phyloP scores from a whole-genome alignment of 1,140 invertebrate species.

The Formica selysi region DNA sequence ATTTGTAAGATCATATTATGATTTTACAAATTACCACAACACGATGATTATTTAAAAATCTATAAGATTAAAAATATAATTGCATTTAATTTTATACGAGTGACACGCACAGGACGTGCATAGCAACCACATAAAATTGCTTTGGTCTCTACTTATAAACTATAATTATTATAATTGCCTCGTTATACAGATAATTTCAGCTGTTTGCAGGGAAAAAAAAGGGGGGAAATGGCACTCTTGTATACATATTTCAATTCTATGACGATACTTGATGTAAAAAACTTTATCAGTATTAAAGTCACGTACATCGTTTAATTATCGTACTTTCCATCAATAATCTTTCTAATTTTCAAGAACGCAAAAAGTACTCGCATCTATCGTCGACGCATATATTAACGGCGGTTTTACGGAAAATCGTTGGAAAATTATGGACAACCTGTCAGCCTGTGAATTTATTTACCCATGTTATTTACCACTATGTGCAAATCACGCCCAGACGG shows the following conservation, averaged over 20 bases:
- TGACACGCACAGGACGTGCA: neutral
- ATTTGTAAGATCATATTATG: neutral
- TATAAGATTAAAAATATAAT: conserved; percentile 8
- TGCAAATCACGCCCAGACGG: conserved; percentile 52
- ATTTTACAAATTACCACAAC: neutral
- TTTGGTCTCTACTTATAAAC: neutral
- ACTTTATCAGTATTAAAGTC: neutral
- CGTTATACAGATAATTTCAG: conserved; percentile 15
- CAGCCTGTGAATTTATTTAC: conserved; percentile 21
- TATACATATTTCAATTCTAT: neutral
- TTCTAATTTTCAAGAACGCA: conserved; percentile 18
- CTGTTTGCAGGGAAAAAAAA: neutral
- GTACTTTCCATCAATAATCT: neutral
- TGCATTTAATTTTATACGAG: neutral
- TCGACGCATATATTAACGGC: conserved; percentile 20
- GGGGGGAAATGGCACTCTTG: neutral
- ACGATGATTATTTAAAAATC: neutral
- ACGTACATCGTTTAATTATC: conserved; percentile 6
- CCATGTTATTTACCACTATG: conserved; percentile 10
- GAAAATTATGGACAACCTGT: conserved; percentile 29
- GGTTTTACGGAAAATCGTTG: conserved; percentile 19
- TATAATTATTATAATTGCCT: conserved; percentile 6
- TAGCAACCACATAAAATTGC: neutral
- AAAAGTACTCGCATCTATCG: neutral
- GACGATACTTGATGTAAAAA: neutral